A percentile compares a stretch with the other conserved stretches of the same genome.
phyloP scores from a whole-genome alignment of 1,140 invertebrate species.

The Philaenus spumarius region DNA sequence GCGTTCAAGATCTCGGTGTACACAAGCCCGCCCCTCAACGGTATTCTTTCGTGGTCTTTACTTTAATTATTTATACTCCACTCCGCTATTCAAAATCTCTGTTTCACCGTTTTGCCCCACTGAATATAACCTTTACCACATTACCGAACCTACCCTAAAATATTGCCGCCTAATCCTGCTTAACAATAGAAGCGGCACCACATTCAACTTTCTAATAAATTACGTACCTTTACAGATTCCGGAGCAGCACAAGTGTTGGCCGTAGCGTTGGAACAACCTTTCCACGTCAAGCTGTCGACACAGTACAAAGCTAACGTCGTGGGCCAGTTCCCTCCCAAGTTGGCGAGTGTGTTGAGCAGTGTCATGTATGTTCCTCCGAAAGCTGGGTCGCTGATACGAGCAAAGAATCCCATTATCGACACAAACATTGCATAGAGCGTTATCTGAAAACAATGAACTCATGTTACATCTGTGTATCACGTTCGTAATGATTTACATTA shows the following conservation, averaged over 20 bases:
- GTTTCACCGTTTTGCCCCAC: no score
- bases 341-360: slow-evolving; percentile 91
- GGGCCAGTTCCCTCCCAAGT: slow-evolving; percentile 97
- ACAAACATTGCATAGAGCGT: slow-evolving; percentile 73
- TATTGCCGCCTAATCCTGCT: no score
- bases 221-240: slow-evolving; percentile 44
- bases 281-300: slow-evolving; percentile 83
- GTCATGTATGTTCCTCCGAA: slow-evolving; percentile 99
- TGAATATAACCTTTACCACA: no score
- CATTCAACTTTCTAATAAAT: slow-evolving; percentile 30
- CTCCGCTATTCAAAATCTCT: no score
- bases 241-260: slow-evolving; percentile 47
- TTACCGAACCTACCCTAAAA: no score
- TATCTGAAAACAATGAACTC: slow-evolving; percentile 48
- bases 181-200: no score
- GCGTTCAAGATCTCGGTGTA: no score
- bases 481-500: neutral
- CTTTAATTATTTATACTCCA: no score
- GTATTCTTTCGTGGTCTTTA: no score
- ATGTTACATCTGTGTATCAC: neutral
- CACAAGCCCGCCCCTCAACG: no score
- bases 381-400: slow-evolving; percentile 79
- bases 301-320: slow-evolving; percentile 86
- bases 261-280: slow-evolving; percentile 52
- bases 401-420: slow-evolving; percentile 77